Percentiles rank a stretch among this genome's conserved stretches.
Conservation (phyloP, 2,797 vertebrate species). For the Emys orbicularis region DNA sequence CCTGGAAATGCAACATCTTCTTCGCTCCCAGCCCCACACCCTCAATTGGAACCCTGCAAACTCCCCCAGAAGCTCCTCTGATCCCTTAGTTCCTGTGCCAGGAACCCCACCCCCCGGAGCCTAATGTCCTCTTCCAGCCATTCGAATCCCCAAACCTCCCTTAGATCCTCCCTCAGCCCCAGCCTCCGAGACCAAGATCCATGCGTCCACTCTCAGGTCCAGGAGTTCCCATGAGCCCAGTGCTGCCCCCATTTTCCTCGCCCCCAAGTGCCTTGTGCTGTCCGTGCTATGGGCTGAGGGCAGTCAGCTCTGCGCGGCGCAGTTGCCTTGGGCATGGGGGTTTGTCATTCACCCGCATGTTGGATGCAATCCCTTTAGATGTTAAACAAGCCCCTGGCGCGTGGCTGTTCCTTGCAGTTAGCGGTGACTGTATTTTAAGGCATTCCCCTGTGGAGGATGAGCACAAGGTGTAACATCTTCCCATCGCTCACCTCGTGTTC, state of each 20-base stretch:
- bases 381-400: neutral
- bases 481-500: neutral
- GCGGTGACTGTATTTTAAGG: neutral
- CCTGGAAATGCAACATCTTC: neutral
- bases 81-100: neutral
- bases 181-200: neutral
- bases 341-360: neutral
- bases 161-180: neutral
- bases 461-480: neutral
- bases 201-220: neutral
- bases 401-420: neutral
- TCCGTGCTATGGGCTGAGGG: neutral
- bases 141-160: neutral
- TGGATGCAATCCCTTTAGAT: neutral
- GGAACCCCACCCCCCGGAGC: neutral
- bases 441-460: too few species aligned
- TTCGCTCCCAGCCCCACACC: neutral
- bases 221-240: neutral
- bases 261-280: fast-evolving
- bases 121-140: neutral
- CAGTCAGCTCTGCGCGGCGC: neutral
- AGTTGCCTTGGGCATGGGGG: fast-evolving
- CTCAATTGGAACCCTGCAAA: neutral
- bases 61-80: neutral
- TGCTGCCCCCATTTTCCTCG: fast-evolving